Base-by-base conservation (phyloP, 2,888 invertebrate species). In the Drosophila picticornis region DNA sequence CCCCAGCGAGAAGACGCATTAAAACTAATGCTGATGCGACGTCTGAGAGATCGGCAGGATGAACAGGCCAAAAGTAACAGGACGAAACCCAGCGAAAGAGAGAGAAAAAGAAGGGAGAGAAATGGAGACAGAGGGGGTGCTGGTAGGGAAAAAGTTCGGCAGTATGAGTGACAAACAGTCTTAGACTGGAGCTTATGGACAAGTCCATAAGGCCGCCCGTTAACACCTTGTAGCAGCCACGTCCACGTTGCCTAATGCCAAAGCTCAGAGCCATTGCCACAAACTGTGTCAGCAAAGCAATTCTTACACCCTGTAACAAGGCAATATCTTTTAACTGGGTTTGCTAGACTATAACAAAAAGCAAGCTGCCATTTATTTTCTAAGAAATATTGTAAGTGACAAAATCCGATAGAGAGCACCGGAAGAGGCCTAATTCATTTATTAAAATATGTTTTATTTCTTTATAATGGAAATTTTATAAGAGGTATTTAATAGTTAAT, bases 231-330 rank as follows among this genome's bases (percentile, higher is more conserved):
- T 90, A 90, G 90, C 90, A 83, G 70, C 88, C 84, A 85, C 85
- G 85, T 90, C 86, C 84, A 79, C 85, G 70, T 82, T 85, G 88
- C 90, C 85, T 90, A 90, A 85, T 90, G 85, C 89, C 85, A 85
- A 90, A 88, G 85, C 90, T 90, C 85, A 85, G 90, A 86, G 89
- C 89, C 87, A 88, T 85, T 87, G 84, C 85, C 84, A 81, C 89
- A 89, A 90, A 85, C 85, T 85, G 85, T 85, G 85, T 90, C 85
- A 85, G 90, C 85, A 88, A 83, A 90, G 85, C 87, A 90, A 90
- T 85, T 86, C 83, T 67, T 67, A 75, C 79, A 69, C 88, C 81
- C 80, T 46, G 34, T 36, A 58, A 29, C 1, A 2, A n/a, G 22
- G 16, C 27, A 31, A n/a, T 27, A 5, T 5, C 10, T n/a, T n/a